phyloP scores from a whole-genome alignment of 2,113 vertebrate species.

The Microtus ochrogaster region DNA sequence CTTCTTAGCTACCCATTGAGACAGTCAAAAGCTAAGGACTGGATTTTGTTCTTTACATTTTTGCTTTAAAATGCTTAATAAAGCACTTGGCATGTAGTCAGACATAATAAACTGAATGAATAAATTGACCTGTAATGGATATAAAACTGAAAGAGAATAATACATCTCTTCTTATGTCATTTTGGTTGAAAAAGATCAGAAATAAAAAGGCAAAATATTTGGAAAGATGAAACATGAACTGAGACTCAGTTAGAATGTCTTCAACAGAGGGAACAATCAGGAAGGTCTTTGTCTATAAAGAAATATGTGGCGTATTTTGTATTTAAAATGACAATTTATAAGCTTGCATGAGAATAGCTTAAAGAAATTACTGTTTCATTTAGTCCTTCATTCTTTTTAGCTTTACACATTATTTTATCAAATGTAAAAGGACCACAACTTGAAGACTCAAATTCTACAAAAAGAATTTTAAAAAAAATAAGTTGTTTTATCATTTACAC shows the following conservation, averaged over 20 bases:
- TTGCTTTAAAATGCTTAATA: not conserved
- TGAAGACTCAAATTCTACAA: not conserved
- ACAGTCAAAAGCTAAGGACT: not conserved
- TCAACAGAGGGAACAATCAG: not conserved
- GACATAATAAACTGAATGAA: not conserved
- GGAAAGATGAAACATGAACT: not conserved
- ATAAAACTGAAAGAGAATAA: conserved; percentile 1
- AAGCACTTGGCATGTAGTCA: not conserved
- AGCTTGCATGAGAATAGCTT: not conserved
- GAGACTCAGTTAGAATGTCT: not conserved
- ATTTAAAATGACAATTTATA: not conserved
- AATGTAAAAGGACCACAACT: not conserved
- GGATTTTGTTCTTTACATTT: not conserved
- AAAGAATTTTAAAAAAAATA: not conserved
- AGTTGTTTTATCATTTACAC: not conserved
- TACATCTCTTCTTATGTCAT: not conserved
- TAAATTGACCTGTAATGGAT: not conserved
- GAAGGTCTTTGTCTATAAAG: not conserved
- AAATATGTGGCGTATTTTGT: not conserved
- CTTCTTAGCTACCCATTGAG: not conserved
- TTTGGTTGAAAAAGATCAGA: not conserved
- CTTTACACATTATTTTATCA: conserved; percentile 26
- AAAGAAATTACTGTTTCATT: not conserved
- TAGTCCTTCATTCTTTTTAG: not conserved
- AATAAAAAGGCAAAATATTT: not conserved